Conservation (phyloP, 2,113 vertebrate genomes). For the Anolis carolinensis region DNA sequence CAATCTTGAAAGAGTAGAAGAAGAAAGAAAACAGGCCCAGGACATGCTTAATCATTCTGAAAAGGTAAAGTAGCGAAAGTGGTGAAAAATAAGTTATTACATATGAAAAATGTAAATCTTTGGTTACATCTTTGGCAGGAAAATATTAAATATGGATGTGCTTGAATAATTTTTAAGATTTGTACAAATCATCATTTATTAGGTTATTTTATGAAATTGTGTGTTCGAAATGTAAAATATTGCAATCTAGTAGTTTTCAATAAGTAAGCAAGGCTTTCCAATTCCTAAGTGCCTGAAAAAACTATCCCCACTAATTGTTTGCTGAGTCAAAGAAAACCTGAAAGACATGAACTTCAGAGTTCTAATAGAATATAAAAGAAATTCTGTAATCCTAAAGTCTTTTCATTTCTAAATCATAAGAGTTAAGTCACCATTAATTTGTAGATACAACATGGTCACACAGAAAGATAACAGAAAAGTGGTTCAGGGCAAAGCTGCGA, state of each 20-base stretch:
- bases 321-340: too few species aligned
- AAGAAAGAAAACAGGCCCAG: slow-evolving; percentile 91
- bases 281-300: neutral
- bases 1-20: slow-evolving; percentile 89
- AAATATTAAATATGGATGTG: neutral
- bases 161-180: neutral
- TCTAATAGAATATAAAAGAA: too few species aligned
- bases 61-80: slow-evolving; percentile 80
- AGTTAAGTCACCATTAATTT: neutral
- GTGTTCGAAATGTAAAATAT: neutral
- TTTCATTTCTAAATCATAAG: too few species aligned
- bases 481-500: neutral
- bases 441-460: neutral
- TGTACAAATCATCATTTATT: neutral
- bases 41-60: slow-evolving; percentile 93
- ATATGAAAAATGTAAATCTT: neutral
- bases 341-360: too few species aligned
- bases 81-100: neutral
- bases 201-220: neutral
- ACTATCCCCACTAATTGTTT: too few species aligned
- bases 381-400: too few species aligned
- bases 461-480: neutral
- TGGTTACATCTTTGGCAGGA: neutral
- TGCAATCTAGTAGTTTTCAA: neutral
- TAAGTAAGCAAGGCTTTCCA: neutral